Percentiles rank a stretch among this genome's conserved stretches.
These are phyloP conservation scores for Andrena minutula DNA, from an alignment of 2,888 invertebrate genomes.

Conservation along the genomic window DNA sequence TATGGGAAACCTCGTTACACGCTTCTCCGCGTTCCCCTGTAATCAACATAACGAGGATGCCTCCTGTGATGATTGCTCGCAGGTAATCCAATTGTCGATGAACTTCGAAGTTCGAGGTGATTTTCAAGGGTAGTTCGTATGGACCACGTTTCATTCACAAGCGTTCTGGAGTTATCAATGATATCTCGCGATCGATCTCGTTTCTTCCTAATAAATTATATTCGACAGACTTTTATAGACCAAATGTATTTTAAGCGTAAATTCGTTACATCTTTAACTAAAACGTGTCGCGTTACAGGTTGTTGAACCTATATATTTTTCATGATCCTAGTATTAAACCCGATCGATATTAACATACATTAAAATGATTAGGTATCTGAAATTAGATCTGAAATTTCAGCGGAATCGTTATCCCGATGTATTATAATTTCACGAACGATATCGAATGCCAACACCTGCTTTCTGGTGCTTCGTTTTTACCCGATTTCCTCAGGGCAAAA, in stretches of 20 bases:
- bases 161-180: not conserved
- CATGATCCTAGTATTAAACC: not conserved
- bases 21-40: not conserved
- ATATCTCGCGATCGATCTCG: not conserved
- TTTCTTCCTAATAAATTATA: not conserved
- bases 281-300: too few species aligned
- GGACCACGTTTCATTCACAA: too few species aligned
- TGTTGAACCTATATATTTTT: too few species aligned
- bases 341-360: too few species aligned
- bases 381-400: too few species aligned
- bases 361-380: too few species aligned
- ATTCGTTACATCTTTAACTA: too few species aligned
- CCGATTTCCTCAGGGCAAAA: conserved; percentile 15
- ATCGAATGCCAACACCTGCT: not conserved
- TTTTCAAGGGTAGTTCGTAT: too few species aligned
- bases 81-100: not conserved
- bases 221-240: too few species aligned
- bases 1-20: conserved; percentile 11
- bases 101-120: not conserved
- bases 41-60: not conserved
- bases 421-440: not conserved
- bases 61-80: not conserved
- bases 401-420: too few species aligned
- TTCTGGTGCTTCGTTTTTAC: not conserved
- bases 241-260: too few species aligned